Conservation (phyloP, 2,113 vertebrate species). For the Lepidothrix coronata region DNA sequence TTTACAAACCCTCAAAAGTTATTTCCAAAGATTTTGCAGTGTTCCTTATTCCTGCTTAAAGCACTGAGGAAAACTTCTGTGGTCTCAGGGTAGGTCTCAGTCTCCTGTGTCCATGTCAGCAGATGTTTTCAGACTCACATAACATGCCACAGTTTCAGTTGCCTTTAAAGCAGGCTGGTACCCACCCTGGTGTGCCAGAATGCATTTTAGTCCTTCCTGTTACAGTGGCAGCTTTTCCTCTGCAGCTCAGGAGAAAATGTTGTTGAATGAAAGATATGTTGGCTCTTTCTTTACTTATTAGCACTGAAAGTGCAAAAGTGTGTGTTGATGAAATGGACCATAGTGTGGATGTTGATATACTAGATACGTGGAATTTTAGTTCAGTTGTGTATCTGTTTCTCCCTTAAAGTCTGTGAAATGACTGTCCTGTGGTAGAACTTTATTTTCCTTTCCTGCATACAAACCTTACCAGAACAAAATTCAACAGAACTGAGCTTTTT, state of each 20-base stretch:
- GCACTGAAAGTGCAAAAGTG: not conserved
- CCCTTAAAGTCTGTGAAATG: not conserved
- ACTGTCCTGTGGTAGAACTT: not conserved
- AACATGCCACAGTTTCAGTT: not conserved
- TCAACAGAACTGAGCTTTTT: not conserved
- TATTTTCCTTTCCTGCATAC: not conserved
- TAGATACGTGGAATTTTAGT: fast-evolving
- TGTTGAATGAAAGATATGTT: not conserved
- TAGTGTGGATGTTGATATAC: not conserved
- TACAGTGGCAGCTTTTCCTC: not conserved
- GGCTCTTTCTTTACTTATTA: not conserved
- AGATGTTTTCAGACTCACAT: not conserved
- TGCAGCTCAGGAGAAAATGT: not conserved
- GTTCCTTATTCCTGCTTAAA: not conserved
- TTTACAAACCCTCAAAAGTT: not conserved
- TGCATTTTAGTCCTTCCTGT: too few relatives aligned
- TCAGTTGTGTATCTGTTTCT: not conserved
- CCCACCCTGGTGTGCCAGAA: not conserved
- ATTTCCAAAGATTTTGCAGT: not conserved
- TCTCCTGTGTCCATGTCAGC: not conserved
- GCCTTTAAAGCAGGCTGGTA: not conserved
- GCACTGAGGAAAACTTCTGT: not conserved
- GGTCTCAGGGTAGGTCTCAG: not conserved
- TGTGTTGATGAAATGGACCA: not conserved
- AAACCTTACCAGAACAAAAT: not conserved